Base-by-base conservation (phyloP, 92 coral and sea anemone species). In the Siderastrea siderea region DNA sequence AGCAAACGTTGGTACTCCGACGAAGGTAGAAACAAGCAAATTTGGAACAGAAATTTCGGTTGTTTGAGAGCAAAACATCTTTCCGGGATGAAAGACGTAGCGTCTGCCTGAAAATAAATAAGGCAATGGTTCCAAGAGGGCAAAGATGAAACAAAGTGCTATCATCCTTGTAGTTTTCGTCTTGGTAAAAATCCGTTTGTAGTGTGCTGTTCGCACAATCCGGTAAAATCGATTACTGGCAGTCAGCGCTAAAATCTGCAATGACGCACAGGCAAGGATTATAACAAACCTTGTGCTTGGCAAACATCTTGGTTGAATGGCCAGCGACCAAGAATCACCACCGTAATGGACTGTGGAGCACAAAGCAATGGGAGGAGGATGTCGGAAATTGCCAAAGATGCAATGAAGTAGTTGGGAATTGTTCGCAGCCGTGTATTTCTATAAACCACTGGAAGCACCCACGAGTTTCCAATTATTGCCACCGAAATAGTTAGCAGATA, bases 281-380 rank as follows among this genome's bases (percentile, higher is more conserved):
- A 94, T 73, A 59, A 94, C 93, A 1, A 94, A 0, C 97, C 97
- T 74, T 94, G 95, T 52, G 83, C 84, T 75, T 94, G 97, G 19
- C 97, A 94, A 26, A 90, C 75, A n/a, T 52, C 49, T 10, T 85
- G 11, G 50, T 87, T 87, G 11, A 91, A 88, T 2, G 90, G 67
- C 96, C 96, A 94, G 45, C 44, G 59, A n/a, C 96, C 88, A 7
- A 77, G 83, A 10, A 71, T n/a, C 4, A 88, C 72, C 59, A 88
- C 93, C n/a, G 87, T 86, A 12, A 94, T 69, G 5, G 94, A 82
- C 60, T 91, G 89, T 26, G 87, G 93, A 8, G 67, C 86, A 9
- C 82, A 80, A 38, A 86, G 61, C 19, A 71, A 52, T 8, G 90
- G 84, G 12, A 91, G 76, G 10, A 91, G 81, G 15, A 86, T 80